A percentile compares a stretch with the other conserved stretches of the same genome.
Conservation (phyloP, 1,140 invertebrate species). For the Ctenoplectra terminalis region DNA sequence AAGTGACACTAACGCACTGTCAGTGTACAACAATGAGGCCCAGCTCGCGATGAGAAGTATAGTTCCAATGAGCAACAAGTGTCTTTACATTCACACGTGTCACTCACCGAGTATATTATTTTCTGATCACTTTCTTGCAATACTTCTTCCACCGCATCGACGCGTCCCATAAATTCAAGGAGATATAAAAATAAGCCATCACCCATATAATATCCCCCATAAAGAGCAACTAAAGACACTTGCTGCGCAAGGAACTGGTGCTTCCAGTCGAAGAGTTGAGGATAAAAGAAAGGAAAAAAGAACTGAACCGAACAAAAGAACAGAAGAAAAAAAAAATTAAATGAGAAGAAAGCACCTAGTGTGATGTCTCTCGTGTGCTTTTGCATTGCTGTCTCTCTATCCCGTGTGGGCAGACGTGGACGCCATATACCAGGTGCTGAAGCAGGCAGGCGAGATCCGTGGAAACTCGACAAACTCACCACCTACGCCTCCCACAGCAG, state of each 20-base stretch:
- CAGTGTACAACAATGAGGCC: too few species aligned
- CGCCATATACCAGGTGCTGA: constrained; percentile 95
- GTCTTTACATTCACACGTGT: neutral
- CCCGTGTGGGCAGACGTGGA: constrained; percentile 88
- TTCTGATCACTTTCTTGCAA: neutral
- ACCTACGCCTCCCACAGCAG: constrained; percentile 82
- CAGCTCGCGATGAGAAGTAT: neutral
- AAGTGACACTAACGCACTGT: neutral
- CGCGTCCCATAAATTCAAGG: too few species aligned
- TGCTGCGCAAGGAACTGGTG: neutral
- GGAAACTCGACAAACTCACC: constrained; percentile 82
- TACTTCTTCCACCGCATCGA: too few species aligned
- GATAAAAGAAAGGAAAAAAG: neutral
- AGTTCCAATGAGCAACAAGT: constrained; percentile 5
- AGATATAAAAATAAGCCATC: too few species aligned
- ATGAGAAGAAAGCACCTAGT: constrained; percentile 12
- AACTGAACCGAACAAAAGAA: constrained; percentile 11
- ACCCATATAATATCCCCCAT: too few species aligned
- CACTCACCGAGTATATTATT: neutral
- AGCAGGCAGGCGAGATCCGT: constrained; percentile 93
- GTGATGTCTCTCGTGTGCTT: constrained; percentile 39
- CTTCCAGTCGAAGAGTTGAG: too few species aligned
- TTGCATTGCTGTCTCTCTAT: constrained; percentile 63
- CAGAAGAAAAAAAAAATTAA: constrained; percentile 28
- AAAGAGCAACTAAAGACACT: neutral